A percentile compares a stretch with the other conserved stretches of the same genome.
These are phyloP conservation scores for Cariama cristata DNA, from an alignment of 2,113 vertebrate genomes.

Conservation along the genomic window DNA sequence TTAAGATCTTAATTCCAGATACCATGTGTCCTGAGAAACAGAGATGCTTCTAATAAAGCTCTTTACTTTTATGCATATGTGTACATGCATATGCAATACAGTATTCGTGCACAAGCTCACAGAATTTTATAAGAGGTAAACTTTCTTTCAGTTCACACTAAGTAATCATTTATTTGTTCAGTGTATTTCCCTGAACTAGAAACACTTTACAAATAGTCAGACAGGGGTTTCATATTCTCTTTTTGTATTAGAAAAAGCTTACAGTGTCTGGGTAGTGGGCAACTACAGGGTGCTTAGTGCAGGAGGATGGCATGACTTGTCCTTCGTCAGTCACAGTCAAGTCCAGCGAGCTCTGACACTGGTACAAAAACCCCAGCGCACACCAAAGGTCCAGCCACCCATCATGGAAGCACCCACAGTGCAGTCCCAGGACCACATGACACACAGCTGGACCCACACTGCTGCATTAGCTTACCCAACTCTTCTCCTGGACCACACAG, in stretches of 20 bases:
- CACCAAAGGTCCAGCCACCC: neutral
- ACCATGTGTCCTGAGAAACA: neutral
- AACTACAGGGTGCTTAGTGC: neutral
- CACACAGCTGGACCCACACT: too few species aligned
- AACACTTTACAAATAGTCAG: neutral
- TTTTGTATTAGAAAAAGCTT: neutral
- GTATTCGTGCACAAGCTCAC: neutral
- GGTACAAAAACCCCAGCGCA: rapidly evolving
- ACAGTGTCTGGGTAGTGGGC: neutral
- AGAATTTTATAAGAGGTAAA: neutral
- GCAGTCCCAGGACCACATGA: neutral
- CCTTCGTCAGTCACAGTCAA: rapidly evolving
- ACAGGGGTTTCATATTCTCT: neutral
- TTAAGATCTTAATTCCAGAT: neutral
- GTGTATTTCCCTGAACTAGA: neutral
- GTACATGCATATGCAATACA: neutral
- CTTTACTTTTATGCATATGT: neutral
- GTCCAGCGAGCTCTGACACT: neutral
- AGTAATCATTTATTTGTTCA: neutral
- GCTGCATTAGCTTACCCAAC: neutral
- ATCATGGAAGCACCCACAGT: rapidly evolving
- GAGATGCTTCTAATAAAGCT: neutral
- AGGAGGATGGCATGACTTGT: rapidly evolving
- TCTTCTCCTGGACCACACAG: neutral
- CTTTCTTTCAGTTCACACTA: neutral